phyloP scores from a whole-genome alignment of 2,888 invertebrate genomes.

The Alsophila aescularia region DNA sequence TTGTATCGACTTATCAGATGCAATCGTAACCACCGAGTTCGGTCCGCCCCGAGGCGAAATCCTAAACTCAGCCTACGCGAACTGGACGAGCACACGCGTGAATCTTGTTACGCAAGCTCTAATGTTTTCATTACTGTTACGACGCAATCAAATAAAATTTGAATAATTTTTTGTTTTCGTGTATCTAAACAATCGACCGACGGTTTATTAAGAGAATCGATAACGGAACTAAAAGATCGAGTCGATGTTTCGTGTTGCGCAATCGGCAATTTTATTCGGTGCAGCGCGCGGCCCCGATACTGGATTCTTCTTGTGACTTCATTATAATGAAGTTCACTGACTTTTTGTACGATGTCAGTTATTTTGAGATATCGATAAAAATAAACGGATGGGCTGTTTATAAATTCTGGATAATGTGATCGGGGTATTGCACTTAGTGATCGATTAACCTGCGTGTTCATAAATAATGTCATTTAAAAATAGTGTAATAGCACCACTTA shows the following conservation, averaged over 20 bases:
- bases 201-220: constrained; percentile 60
- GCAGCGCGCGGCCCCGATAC: constrained; percentile 62
- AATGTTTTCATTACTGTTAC: constrained; percentile 50
- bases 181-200: constrained; percentile 49
- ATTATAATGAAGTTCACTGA: constrained; percentile 59
- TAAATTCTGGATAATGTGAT: constrained; percentile 31
- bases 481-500: no score
- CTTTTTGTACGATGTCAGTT: constrained; percentile 49
- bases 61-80: constrained; percentile 55
- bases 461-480: no score
- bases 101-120: constrained; percentile 52
- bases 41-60: constrained; percentile 53
- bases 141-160: constrained; percentile 31
- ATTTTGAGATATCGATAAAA: constrained; percentile 41
- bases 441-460: constrained; percentile 1
- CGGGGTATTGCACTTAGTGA: constrained; percentile 4
- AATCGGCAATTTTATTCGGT: constrained; percentile 68
- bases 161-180: constrained; percentile 53
- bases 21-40: constrained; percentile 54
- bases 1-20: constrained; percentile 69
- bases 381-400: constrained; percentile 33
- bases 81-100: constrained; percentile 43
- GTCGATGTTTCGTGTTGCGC: constrained; percentile 63
- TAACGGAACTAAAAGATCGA: constrained; percentile 66
- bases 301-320: constrained; percentile 58